Conservation (phyloP, 2,113 vertebrate genomes). For the Melanotaenia duboulayi region DNA sequence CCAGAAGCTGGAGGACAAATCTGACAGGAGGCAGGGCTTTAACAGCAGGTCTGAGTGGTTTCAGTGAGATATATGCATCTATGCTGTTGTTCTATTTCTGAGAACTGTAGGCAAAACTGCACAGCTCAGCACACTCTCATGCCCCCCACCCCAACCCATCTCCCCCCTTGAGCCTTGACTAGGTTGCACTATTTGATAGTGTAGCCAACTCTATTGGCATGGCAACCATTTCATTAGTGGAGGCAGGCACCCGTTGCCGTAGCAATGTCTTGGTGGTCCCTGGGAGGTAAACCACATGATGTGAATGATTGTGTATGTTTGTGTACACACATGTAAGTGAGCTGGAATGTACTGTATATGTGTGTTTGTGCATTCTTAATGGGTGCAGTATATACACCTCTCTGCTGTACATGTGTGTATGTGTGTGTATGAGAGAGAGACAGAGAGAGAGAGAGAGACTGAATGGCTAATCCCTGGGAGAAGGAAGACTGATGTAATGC, state of each 20-base stretch:
- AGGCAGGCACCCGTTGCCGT: slow-evolving; percentile 78
- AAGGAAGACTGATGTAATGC: slow-evolving; percentile 40
- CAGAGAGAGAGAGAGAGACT: neutral
- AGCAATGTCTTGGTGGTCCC: slow-evolving; percentile 76
- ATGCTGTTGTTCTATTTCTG: slow-evolving; percentile 52
- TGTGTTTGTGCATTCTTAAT: slow-evolving; percentile 6
- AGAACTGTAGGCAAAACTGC: slow-evolving; percentile 61
- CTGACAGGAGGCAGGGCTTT: slow-evolving; percentile 1
- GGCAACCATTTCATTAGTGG: slow-evolving; percentile 82
- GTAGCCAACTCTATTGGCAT: slow-evolving; percentile 79
- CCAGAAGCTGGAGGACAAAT: slow-evolving; percentile 17
- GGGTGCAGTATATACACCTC: slow-evolving; percentile 20
- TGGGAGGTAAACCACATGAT: slow-evolving; percentile 70
- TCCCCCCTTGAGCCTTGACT: neutral
- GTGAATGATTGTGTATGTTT: slow-evolving; percentile 20
- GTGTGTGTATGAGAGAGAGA: slow-evolving; percentile 5
- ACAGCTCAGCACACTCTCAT: slow-evolving; percentile 66
- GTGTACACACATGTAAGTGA: slow-evolving; percentile 19
- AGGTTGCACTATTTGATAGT: slow-evolving; percentile 60
- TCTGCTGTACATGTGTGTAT: slow-evolving; percentile 9
- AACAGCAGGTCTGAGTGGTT: slow-evolving; percentile 14
- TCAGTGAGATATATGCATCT: slow-evolving; percentile 32
- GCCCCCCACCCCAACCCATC: slow-evolving; percentile 4
- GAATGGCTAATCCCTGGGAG: slow-evolving; percentile 27
- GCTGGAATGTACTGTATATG: slow-evolving; percentile 4